A percentile compares a stretch with the other conserved stretches of the same genome.
phyloP scores from a whole-genome alignment of 23 tunicate species.

The Ascidia mentula region DNA sequence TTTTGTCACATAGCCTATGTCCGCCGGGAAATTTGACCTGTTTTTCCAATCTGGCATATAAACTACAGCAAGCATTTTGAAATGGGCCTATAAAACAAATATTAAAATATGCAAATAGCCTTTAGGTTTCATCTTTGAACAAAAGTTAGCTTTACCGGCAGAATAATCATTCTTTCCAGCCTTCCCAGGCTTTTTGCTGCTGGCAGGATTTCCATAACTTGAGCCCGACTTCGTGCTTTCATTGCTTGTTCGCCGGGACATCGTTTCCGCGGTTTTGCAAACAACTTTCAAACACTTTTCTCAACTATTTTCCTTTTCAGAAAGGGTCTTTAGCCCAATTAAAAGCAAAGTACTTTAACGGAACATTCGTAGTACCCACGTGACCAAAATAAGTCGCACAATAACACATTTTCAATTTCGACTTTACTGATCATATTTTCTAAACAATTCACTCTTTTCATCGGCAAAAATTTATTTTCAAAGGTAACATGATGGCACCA shows the following conservation, averaged over 20 bases:
- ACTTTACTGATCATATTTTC: too few species aligned
- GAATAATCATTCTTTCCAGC: conserved; percentile 1
- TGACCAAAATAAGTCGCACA: background rate
- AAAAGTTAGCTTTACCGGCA: background rate
- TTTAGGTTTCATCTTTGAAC: too few species aligned
- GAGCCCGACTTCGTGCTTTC: conserved; percentile 47
- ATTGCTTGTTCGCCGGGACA: conserved; percentile 47
- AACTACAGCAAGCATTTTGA: too few species aligned
- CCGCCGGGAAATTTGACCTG: too few species aligned
- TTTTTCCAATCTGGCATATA: too few species aligned
- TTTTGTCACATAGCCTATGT: too few species aligned
- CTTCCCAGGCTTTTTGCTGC: conserved; percentile 12
- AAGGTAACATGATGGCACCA: background rate
- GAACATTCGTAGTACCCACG: background rate
- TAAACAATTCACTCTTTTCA: too few species aligned
- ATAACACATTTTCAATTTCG: background rate
- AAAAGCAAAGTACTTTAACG: background rate
- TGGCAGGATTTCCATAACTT: background rate
- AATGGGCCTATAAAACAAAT: too few species aligned
- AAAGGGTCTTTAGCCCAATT: background rate
- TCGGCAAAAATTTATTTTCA: too few species aligned
- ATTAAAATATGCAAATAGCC: too few species aligned
- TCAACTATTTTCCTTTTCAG: background rate
- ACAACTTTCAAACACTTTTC: background rate
- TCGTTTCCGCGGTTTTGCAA: too few species aligned